Conservation (phyloP, 1,140 invertebrate genomes). For the Mylabris phalerata region DNA sequence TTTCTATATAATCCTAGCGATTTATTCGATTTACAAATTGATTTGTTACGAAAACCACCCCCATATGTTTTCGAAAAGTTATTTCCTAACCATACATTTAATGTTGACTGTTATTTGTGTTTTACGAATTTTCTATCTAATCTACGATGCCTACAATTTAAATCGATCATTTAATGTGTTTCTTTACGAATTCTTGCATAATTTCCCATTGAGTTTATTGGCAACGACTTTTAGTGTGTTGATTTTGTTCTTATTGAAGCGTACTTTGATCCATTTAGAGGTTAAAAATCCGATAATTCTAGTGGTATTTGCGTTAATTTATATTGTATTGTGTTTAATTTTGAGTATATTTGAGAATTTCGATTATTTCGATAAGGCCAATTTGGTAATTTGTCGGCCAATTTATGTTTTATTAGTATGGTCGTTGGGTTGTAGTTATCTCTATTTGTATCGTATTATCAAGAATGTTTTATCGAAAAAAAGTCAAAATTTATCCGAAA, state of each 20-base stretch:
- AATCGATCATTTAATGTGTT: slow-evolving; percentile 69
- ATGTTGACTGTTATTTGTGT: slow-evolving; percentile 73
- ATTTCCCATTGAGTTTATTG: slow-evolving; percentile 74
- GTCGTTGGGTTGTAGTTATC: slow-evolving; percentile 72
- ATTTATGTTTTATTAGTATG: slow-evolving; percentile 73
- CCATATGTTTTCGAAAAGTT: slow-evolving; percentile 70
- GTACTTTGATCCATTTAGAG: slow-evolving; percentile 59
- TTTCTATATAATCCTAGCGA: slow-evolving; percentile 71
- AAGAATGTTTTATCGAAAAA: slow-evolving; percentile 59
- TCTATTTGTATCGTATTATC: slow-evolving; percentile 70
- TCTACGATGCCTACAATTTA: slow-evolving; percentile 85
- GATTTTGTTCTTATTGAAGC: slow-evolving; percentile 73
- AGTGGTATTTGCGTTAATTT: slow-evolving; percentile 62
- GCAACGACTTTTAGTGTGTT: slow-evolving; percentile 79
- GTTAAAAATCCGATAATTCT: slow-evolving; percentile 68
- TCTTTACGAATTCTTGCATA: slow-evolving; percentile 71
- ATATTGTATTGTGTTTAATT: slow-evolving; percentile 69
- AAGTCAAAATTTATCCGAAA: slow-evolving; percentile 56
- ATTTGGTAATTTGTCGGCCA: slow-evolving; percentile 60
- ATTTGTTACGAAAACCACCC: slow-evolving; percentile 73
- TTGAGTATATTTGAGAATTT: slow-evolving; percentile 67
- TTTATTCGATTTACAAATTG: slow-evolving; percentile 76
- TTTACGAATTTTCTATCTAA: slow-evolving; percentile 75
- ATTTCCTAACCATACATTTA: slow-evolving; percentile 76
- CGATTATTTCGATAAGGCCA: slow-evolving; percentile 41